Evolutionary conservation across 2,888 invertebrate species (phyloP).

Genomic region (Dromius quadrimaculatus): DNA sequence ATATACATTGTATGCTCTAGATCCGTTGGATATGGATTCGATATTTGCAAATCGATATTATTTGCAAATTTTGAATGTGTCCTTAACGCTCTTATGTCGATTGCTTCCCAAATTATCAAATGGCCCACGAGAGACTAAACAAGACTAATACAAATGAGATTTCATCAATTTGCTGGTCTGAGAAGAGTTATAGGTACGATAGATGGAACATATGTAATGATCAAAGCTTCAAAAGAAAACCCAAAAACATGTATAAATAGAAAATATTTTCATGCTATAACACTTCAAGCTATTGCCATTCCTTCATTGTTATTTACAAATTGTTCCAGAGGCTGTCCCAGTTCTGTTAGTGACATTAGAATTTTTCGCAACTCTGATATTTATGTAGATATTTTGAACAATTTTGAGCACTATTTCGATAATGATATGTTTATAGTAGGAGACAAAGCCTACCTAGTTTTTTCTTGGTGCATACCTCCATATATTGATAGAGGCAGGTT

Average conservation of each 20-base stretch:
- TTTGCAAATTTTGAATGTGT: background rate
- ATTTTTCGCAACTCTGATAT: conserved; percentile 10
- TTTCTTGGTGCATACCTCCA: background rate
- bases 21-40: background rate
- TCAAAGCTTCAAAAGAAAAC: background rate
- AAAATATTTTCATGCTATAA: background rate
- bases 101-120: background rate
- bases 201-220: background rate
- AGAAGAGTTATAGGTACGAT: background rate
- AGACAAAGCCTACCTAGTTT: background rate
- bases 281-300: background rate
- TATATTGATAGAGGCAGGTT: conserved; percentile 5
- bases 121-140: background rate
- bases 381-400: background rate
- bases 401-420: background rate
- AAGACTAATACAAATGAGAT: background rate
- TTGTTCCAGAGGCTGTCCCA: background rate
- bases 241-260: background rate
- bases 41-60: background rate
- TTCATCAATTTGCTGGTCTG: background rate
- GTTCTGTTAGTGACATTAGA: conserved; percentile 2
- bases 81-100: background rate
- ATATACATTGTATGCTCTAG: background rate
- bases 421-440: background rate
- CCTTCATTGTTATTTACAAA: background rate